Base-by-base conservation (phyloP, 1,140 invertebrate species). In the Epicauta chinensis region DNA sequence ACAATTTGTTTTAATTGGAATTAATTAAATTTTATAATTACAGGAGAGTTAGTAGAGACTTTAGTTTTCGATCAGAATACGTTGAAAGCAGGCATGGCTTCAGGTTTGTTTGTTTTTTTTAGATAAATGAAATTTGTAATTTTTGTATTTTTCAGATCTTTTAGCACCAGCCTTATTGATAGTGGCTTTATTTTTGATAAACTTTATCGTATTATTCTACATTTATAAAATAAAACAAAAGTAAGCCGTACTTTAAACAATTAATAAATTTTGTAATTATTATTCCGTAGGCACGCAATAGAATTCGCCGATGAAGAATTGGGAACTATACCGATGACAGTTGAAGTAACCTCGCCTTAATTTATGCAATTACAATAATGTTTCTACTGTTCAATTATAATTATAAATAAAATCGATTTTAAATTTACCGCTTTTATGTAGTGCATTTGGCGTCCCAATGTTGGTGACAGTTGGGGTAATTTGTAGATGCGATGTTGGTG, bases 151-250 rank as follows among this genome's bases (percentile, higher is more conserved):
- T 77, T 45, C 74, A 83, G 81, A 83, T 60, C 71, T 82, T 31
- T 71, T 82, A 44, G 73, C 81, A 52, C 81, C 81, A 63, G 77
- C 76, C 60, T 65, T 81, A 47, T 71, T 83, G 38, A 82, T 82
- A 65, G 75, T 78, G 55, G 73, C 77, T 51, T 69, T 83, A 30
- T 81, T 83, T 65, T 74, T 81, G 39, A 77, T 79, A 31, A 83
- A 83, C 60, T 79, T 77, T 31, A 75, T 82, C 64, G 80, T 82
- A 63, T 75, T 83, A 12, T 81, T 81, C 62, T 76, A 82, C 56
- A 83, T 83, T 65, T 81, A 81, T 64, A 81, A 79, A 60, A 81
- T 80, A 55, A 77, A 77, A 58, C 81, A 82, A 74, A 77, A 79
- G 80, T 82, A 63, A 71, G 71, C 63, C 23, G 38, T 53, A n/a